Evolutionary conservation across 2,113 vertebrate species (phyloP).

Genomic region (Ciconia maguari): DNA sequence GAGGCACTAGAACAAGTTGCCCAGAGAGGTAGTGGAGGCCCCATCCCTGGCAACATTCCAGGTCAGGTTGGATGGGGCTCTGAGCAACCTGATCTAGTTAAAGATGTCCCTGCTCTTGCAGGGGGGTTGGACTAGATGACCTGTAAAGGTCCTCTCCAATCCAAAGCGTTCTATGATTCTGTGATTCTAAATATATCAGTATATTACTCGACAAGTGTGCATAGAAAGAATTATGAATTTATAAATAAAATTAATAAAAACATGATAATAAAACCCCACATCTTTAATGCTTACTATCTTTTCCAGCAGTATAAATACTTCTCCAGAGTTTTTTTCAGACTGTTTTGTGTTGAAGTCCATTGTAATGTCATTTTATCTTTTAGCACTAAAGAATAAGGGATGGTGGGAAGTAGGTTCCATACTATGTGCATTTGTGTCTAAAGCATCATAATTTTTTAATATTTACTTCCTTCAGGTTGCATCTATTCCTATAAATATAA

Average conservation of each 20-base stretch:
- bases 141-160: too few species aligned
- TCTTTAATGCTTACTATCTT: neutral
- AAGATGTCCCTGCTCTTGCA: too few species aligned
- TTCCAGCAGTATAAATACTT: neutral
- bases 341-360: neutral
- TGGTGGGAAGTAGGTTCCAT: neutral
- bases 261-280: neutral
- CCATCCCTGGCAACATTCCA: too few species aligned
- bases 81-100: too few species aligned
- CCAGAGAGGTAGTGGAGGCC: too few species aligned
- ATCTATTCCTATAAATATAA: neutral
- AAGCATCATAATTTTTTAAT: neutral
- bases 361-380: neutral
- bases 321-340: neutral
- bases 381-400: neutral
- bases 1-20: too few species aligned
- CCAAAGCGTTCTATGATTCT: too few species aligned
- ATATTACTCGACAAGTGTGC: accelerated
- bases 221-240: neutral
- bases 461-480: neutral
- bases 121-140: too few species aligned
- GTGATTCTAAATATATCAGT: neutral
- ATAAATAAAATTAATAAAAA: neutral
- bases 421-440: neutral
- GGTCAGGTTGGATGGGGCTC: too few species aligned